phyloP scores from a whole-genome alignment of 2,888 invertebrate genomes.

The Synanthedon tipuliformis region DNA sequence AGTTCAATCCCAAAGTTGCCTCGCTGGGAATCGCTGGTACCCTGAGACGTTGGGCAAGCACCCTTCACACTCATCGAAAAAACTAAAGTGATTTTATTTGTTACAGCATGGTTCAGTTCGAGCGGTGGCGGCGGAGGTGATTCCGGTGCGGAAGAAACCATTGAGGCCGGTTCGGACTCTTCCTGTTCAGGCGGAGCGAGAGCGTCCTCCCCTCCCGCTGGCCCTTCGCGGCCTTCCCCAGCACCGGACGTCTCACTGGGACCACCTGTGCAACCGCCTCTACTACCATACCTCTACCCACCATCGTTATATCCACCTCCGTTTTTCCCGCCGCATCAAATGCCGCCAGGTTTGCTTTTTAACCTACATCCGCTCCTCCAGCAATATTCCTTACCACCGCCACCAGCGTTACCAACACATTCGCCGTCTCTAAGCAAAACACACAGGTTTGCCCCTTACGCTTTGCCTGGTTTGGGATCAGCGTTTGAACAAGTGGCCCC shows the following conservation, averaged over 20 bases:
- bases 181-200: slow-evolving; percentile 77
- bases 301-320: slow-evolving; percentile 86
- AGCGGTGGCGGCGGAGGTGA: slow-evolving; percentile 64
- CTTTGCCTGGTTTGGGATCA: slow-evolving; percentile 82
- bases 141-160: slow-evolving; percentile 74
- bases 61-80: no score
- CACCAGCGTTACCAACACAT: slow-evolving; percentile 74
- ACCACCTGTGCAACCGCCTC: slow-evolving; percentile 91
- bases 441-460: slow-evolving; percentile 88
- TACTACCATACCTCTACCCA: slow-evolving; percentile 93
- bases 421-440: slow-evolving; percentile 76
- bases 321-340: slow-evolving; percentile 80
- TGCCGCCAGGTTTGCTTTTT: slow-evolving; percentile 87
- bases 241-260: slow-evolving; percentile 95
- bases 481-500: slow-evolving; percentile 93
- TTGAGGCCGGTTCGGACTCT: slow-evolving; percentile 77
- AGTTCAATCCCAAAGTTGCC: no score
- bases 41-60: no score
- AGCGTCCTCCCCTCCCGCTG: slow-evolving; percentile 65
- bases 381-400: slow-evolving; percentile 84
- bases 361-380: slow-evolving; percentile 91
- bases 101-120: slow-evolving; percentile 76
- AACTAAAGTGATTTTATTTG: slow-evolving; percentile 5
- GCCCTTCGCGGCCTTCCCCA: slow-evolving; percentile 77
- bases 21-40: no score